A percentile compares a stretch with the other conserved stretches of the same genome.
Conservation (phyloP, 2,113 vertebrate species). For the Phalacrocorax brasilianus region DNA sequence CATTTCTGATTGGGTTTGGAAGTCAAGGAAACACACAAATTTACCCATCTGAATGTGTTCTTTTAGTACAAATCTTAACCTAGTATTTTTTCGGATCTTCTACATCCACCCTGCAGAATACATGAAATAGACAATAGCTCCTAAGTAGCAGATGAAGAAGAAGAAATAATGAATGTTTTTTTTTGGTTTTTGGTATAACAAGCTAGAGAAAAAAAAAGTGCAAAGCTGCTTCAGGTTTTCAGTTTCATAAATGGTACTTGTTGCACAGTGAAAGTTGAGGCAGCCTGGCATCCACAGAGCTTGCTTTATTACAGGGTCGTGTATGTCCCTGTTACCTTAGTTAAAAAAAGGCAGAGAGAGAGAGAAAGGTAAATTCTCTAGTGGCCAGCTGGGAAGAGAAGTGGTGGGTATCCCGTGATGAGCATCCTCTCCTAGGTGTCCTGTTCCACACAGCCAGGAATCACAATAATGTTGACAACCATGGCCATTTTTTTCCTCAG, state of each 20-base stretch:
- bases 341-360: neutral
- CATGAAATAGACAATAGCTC: neutral
- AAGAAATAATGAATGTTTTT: neutral
- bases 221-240: neutral
- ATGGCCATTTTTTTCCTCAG: neutral
- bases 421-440: neutral
- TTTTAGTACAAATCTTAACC: neutral
- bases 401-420: neutral
- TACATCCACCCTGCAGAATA: neutral
- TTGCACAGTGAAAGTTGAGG: neutral
- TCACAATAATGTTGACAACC: neutral
- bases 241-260: neutral
- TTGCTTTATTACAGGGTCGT: neutral
- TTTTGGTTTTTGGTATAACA: neutral
- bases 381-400: neutral
- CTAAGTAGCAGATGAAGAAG: neutral
- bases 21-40: neutral
- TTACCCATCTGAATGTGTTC: neutral
- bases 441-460: neutral
- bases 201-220: neutral
- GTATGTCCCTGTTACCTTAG: neutral
- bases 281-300: neutral
- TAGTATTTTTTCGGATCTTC: neutral
- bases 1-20: neutral
- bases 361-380: neutral